Evolutionary conservation across 2,113 vertebrate species (phyloP).

Genomic region (Mesitornis unicolor): DNA sequence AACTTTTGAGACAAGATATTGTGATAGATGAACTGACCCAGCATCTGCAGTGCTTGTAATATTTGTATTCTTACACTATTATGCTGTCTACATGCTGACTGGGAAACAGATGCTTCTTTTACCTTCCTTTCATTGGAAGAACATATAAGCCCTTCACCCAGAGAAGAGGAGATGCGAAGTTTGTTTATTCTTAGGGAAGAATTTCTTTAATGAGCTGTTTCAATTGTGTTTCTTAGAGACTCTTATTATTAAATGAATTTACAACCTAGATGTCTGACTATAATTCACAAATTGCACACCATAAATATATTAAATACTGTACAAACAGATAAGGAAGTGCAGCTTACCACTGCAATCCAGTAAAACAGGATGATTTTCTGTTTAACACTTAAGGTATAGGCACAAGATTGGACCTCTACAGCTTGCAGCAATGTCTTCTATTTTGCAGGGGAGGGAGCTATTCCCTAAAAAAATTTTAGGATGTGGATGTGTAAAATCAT

Average conservation of each 20-base stretch:
- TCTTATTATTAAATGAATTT: conserved; percentile 2
- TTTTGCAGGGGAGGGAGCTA: conserved; percentile 55
- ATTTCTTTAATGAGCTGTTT: background rate
- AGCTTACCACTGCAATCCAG: background rate
- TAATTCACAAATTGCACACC: background rate
- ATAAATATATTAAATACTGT: background rate
- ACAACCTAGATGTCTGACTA: background rate
- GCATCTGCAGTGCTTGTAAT: background rate
- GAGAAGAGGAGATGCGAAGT: background rate
- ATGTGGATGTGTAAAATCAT: background rate
- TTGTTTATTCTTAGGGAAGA: background rate
- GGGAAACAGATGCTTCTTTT: conserved; percentile 10
- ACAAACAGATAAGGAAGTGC: background rate
- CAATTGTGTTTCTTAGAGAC: background rate
- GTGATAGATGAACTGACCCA: background rate
- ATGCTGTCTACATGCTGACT: background rate
- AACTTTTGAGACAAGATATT: background rate
- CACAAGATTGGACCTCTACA: background rate
- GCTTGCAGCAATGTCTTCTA: background rate
- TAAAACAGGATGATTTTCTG: background rate
- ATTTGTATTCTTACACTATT: background rate
- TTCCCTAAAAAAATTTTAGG: conserved; percentile 30
- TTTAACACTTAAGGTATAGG: background rate
- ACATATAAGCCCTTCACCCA: background rate
- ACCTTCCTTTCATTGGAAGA: background rate